These are phyloP conservation scores for Nannobrachium achirus DNA, from an alignment of 2,113 vertebrate species.

Conservation along the genomic window DNA sequence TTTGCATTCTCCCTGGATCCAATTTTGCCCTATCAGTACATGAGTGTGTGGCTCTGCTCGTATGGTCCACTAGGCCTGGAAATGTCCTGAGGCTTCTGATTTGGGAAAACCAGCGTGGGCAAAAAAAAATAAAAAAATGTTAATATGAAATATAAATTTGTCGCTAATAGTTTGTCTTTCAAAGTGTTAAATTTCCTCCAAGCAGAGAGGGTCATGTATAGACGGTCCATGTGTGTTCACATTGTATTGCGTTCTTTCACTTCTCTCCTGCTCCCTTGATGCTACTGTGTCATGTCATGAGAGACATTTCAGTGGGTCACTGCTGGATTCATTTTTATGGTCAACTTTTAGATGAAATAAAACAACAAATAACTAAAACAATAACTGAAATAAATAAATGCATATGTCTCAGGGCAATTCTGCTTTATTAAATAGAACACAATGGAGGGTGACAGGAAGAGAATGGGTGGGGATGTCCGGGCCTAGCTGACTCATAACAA, in stretches of 20 bases:
- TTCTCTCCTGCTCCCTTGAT: neutral
- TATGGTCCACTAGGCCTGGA: slow-evolving; percentile 74
- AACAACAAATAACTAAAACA: too few species aligned
- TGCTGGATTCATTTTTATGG: neutral
- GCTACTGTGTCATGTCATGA: too few species aligned
- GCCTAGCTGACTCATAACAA: neutral
- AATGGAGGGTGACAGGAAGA: slow-evolving; percentile 23
- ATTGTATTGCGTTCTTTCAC: neutral
- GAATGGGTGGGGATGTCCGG: neutral
- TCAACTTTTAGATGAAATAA: too few species aligned
- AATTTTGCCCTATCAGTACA: slow-evolving; percentile 84
- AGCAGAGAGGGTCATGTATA: slow-evolving; percentile 12
- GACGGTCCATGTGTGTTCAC: neutral
- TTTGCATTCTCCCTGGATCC: slow-evolving; percentile 85
- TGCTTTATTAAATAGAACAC: neutral
- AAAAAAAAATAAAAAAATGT: slow-evolving; percentile 16
- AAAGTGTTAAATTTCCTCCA: neutral
- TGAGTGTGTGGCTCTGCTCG: slow-evolving; percentile 75
- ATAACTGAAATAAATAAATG: too few species aligned
- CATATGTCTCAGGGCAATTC: neutral
- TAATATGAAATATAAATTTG: slow-evolving; percentile 66
- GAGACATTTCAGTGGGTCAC: neutral
- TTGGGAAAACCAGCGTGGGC: slow-evolving; percentile 41
- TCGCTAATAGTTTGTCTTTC: slow-evolving; percentile 61
- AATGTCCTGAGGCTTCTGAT: slow-evolving; percentile 80